Percentiles rank a stretch among this genome's conserved stretches.
These are phyloP conservation scores for Zhuqinia jingwanae DNA, from an alignment of 2,888 invertebrate genomes.

Conservation along the genomic window DNA sequence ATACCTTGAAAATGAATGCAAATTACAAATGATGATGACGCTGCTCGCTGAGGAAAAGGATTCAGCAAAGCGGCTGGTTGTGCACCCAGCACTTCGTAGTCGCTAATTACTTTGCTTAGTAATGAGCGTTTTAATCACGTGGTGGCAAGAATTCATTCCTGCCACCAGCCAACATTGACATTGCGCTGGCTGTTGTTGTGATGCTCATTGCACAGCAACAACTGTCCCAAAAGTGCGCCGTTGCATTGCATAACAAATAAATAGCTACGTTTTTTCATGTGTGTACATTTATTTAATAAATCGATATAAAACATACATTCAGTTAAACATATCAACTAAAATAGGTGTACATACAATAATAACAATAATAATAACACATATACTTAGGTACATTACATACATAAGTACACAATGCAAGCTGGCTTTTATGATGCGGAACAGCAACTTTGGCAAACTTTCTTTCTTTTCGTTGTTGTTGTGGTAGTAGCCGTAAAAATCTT, in stretches of 20 bases:
- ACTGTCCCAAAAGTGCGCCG: neutral
- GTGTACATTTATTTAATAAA: neutral
- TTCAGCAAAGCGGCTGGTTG: too few relatives aligned
- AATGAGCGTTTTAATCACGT: neutral
- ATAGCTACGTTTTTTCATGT: too few relatives aligned
- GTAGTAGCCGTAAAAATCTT: neutral
- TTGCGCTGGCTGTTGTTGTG: constrained; percentile 17
- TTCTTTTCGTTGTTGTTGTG: too few relatives aligned
- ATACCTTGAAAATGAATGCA: too few relatives aligned
- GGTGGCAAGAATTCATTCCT: neutral
- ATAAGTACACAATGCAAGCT: neutral
- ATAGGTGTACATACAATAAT: too few relatives aligned
- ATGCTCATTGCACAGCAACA: neutral
- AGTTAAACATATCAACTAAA: neutral
- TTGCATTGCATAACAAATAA: too few relatives aligned
- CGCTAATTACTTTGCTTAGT: neutral
- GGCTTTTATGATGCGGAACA: constrained; percentile 39
- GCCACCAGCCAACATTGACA: constrained; percentile 26
- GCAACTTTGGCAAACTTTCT: constrained; percentile 39
- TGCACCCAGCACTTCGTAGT: too few relatives aligned
- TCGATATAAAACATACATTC: neutral
- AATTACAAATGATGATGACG: too few relatives aligned
- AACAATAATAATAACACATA: too few relatives aligned
- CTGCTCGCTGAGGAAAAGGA: too few relatives aligned
- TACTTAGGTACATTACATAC: neutral